Percentiles rank a stretch among this genome's conserved stretches.
Evolutionary conservation across 2,797 vertebrate genomes (phyloP).

Genomic region (Gymnothorax javanicus): DNA sequence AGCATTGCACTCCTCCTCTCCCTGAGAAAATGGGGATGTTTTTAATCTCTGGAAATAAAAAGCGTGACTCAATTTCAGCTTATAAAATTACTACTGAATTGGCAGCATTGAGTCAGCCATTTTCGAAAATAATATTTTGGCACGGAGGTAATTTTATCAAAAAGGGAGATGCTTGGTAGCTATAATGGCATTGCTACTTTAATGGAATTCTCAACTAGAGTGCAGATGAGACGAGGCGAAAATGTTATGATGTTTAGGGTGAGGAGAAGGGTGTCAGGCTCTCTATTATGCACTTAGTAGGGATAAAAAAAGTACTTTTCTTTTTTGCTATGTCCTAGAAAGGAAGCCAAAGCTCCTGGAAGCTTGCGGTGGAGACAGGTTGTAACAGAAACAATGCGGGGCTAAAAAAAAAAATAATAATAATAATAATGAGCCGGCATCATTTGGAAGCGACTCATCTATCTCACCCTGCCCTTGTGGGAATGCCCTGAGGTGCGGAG

Average conservation of each 20-base stretch:
- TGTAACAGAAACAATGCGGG: slow-evolving; percentile 20
- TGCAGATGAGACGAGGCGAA: no score
- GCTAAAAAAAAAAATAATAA: neutral
- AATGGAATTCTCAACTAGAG: slow-evolving; percentile 3
- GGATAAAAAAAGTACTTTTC: neutral
- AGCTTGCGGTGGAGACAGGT: slow-evolving; percentile 19
- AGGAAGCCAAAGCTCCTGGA: neutral
- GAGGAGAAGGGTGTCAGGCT: neutral
- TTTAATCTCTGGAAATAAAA: slow-evolving; percentile 37
- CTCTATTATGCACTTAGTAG: neutral
- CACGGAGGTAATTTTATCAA: slow-evolving; percentile 38
- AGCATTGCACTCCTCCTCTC: slow-evolving; percentile 16
- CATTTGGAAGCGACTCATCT: slow-evolving; percentile 19
- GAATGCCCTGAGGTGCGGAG: slow-evolving; percentile 15
- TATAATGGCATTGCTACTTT: slow-evolving; percentile 16
- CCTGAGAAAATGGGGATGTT: slow-evolving; percentile 36
- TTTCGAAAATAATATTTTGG: slow-evolving; percentile 40
- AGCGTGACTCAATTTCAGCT: slow-evolving; percentile 30
- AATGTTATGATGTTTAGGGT: neutral
- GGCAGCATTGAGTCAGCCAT: slow-evolving; percentile 35
- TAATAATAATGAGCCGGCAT: neutral
- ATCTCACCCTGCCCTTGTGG: slow-evolving; percentile 3
- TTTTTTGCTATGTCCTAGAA: slow-evolving; percentile 8
- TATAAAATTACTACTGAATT: slow-evolving; percentile 35
- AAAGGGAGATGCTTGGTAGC: slow-evolving; percentile 20